Evolutionary conservation across 2,797 vertebrate genomes (phyloP), one percentile per base, ranked within the genome.

Genomic region (Dendrocincla tyrannina): DNA sequence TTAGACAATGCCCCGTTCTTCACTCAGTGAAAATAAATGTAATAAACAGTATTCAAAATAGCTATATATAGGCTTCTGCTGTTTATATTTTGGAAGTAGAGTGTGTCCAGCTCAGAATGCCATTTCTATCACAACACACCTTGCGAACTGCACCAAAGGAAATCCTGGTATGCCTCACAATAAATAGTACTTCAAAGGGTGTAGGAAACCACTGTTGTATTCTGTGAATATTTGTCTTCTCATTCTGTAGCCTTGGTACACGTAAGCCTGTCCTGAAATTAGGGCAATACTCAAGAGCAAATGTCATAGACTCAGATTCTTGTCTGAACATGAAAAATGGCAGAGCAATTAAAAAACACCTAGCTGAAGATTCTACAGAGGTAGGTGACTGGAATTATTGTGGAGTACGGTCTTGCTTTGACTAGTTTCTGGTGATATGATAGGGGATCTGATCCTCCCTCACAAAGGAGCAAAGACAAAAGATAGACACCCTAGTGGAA

Each of bases 321-420:
- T 82, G 55, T 94, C 77, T 91, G 82, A 93, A 85, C 73, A 60
- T 82, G 70, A 82, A 93, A 95, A 95, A 75, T 95, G 80, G 82
- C 49, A 89, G 83, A 80, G 4, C 89, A 91, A 62, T 94, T 96
- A 89, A 95, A 96, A 87, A 78, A 60, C 35, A 59, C 33, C 94
- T 88, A 91, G 86, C 35, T 76, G 67, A 93, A 87, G 24, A 55
- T 91, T 25, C 62, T 79, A 33, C 42, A 81, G 47, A 47, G 10
- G 81, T 83, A 10, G 15, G 15, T 75, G 66, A 68, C 53, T 64
- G 18, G 60, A 93, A 87, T 87, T 82, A 82, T 10, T 75, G 74
- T 79, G 69, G 50, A 88, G 56, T 77, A 17, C 20, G 17, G 5
- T 88, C 50, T 67, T 75, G 17, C 19, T 96, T 37, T 77, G 37